Conservation (phyloP, 2,888 invertebrate species). For the Augiades crinisus region DNA sequence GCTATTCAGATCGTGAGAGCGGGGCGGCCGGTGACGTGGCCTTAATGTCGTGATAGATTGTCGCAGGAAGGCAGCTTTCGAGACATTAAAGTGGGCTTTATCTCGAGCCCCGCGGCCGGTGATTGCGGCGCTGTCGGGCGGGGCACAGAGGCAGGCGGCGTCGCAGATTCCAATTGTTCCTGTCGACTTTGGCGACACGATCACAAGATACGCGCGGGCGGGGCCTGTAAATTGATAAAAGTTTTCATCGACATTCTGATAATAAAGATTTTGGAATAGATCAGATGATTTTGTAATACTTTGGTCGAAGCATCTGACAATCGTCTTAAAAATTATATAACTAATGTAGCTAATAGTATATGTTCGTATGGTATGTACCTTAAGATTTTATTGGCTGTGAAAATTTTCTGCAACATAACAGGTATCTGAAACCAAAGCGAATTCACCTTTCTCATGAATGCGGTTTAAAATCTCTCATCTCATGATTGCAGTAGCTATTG, state of each 20-base stretch:
- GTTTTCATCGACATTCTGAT: not conserved
- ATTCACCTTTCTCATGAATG: not conserved
- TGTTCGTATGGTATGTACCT: no score
- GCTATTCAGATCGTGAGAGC: slow-evolving; percentile 20
- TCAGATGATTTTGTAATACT: no score
- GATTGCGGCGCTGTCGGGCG: slow-evolving; percentile 19
- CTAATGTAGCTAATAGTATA: no score
- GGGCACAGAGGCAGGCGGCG: slow-evolving; percentile 6
- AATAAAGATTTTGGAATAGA: no score
- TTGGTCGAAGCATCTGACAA: no score
- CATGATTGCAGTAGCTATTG: not conserved
- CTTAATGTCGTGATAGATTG: slow-evolving; percentile 24
- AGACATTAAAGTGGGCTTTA: slow-evolving; percentile 23
- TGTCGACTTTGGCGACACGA: slow-evolving; percentile 2
- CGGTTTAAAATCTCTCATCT: not conserved
- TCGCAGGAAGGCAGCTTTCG: slow-evolving; percentile 15
- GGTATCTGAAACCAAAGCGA: not conserved
- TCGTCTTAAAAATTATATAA: no score
- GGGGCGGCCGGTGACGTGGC: slow-evolving; percentile 16
- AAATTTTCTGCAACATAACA: no score
- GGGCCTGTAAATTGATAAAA: not conserved
- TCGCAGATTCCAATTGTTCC: slow-evolving; percentile 14
- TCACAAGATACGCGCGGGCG: not conserved
- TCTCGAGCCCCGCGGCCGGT: slow-evolving; percentile 12
- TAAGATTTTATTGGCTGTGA: no score